phyloP scores from a whole-genome alignment of 2,113 vertebrate genomes.

The Misgurnus anguillicaudatus region DNA sequence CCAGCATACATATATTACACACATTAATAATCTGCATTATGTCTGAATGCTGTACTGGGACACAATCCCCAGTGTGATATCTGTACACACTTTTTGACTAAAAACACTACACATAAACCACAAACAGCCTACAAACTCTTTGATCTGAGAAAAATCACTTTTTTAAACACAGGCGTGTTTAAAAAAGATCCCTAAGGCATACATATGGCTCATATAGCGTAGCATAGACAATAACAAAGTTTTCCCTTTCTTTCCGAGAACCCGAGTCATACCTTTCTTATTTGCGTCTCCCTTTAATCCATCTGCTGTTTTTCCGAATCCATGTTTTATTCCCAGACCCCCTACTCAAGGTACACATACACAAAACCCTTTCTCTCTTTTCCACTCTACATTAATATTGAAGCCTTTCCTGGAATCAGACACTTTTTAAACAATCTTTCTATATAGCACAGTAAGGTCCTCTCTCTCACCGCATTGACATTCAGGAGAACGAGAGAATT shows the following conservation, averaged over 20 bases:
- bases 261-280: conserved; percentile 15
- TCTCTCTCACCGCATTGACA: neutral
- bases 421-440: neutral
- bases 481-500: neutral
- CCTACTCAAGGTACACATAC: conserved; percentile 61
- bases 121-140: conserved; percentile 7
- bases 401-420: conserved; percentile 22
- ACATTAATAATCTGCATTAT: neutral
- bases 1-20: conserved; percentile 10
- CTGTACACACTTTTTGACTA: neutral
- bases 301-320: neutral
- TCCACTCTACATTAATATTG: neutral
- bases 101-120: neutral
- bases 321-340: conserved; percentile 63
- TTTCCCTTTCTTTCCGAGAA: conserved; percentile 35
- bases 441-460: neutral
- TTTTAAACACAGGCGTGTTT: conserved; percentile 42
- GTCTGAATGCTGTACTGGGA: neutral
- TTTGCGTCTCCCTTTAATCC: neutral
- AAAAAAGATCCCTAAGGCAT: conserved; percentile 19
- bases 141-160: conserved; percentile 19
- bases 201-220: conserved; percentile 4
- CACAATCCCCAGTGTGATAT: neutral
- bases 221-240: neutral
- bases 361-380: conserved; percentile 12